A percentile compares a stretch with the other conserved stretches of the same genome.
Evolutionary conservation across 2,797 vertebrate genomes (phyloP).

Genomic region (Caiman crocodilus): DNA sequence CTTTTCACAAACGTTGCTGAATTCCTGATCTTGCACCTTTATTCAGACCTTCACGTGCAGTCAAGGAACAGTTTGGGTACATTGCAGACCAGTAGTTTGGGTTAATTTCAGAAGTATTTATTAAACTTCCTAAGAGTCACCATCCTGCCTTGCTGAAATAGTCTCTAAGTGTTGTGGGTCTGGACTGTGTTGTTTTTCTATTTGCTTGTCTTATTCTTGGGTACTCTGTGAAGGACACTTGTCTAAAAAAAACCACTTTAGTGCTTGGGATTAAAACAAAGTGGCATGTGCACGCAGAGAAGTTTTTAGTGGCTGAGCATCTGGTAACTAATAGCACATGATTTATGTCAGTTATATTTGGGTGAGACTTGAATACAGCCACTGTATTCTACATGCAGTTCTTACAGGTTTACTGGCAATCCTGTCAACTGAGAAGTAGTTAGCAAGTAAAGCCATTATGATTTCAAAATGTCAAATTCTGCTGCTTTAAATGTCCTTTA

Average conservation of each 20-base stretch:
- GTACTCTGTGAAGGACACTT: neutral
- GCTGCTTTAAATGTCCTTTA: neutral
- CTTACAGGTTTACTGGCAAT: conserved; percentile 28
- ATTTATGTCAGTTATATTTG: conserved; percentile 27
- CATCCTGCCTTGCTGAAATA: no score
- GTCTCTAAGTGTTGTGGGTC: no score
- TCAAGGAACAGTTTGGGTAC: neutral
- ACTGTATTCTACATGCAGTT: neutral
- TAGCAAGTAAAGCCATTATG: conserved; percentile 17
- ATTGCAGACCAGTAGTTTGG: neutral
- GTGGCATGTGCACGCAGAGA: neutral
- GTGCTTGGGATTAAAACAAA: neutral
- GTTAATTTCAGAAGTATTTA: neutral
- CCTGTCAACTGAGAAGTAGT: conserved; percentile 17
- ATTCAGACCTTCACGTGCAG: neutral
- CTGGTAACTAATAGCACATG: conserved; percentile 16
- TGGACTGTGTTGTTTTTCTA: neutral
- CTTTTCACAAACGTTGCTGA: neutral
- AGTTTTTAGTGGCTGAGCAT: neutral
- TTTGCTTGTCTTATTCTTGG: neutral
- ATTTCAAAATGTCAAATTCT: conserved; percentile 46
- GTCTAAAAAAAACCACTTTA: neutral
- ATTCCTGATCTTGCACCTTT: neutral
- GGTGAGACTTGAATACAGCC: conserved; percentile 10
- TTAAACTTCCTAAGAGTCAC: neutral